Evolutionary conservation across 1,140 invertebrate species (phyloP), one percentile per base, ranked within the genome.

Genomic region (Drosophila quadrilineata): DNA sequence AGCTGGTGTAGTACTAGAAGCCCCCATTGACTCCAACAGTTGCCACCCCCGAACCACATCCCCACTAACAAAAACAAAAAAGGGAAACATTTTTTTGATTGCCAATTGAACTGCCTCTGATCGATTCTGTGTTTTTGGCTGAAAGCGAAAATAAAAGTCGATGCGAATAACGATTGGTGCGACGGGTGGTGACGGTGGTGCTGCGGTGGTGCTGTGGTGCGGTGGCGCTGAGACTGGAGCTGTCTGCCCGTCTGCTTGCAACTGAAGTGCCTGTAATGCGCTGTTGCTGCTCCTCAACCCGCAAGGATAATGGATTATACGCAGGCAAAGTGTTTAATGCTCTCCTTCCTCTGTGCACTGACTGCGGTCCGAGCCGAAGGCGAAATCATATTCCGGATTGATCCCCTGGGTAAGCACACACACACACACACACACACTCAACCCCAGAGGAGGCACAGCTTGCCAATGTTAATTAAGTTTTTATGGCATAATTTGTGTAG

Each of bases 371-470:
- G 40, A 12, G 76, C 69, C 12, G 53, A 73, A 45, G 76, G 76
- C 43, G 86, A 88, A 84, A 52, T 88, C 28, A 88, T 88, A 46
- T 75, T 88, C 45, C 86, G 86, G 38, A 80, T 88, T 17, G 86
- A 88, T 86, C 86, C 86, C 24, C 41, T 88, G 62, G 86, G 86
- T 88, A 88, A 88, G 84, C 46, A 40, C 3, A 5, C 19, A 35
- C 8, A 12, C 28, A 41, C n/a, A 2, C 0, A 16, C 24, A 21
- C n/a, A n/a, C n/a, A n/a, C n/a, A n/a, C n/a, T n/a, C n/a, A n/a
- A n/a, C n/a, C n/a, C n/a, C n/a, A n/a, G n/a, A n/a, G n/a, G n/a
- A 1, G 35, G 1, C 2, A 5, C 19, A 41, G 10, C 41, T 28
- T 22, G 53, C 26, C 26, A 33, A 43, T 50, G 45, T 43, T 50